Percentiles rank a stretch among this genome's conserved stretches.
These are phyloP conservation scores for Drosophila bocqueti DNA, from an alignment of 1,140 invertebrate genomes.

Conservation along the genomic window DNA sequence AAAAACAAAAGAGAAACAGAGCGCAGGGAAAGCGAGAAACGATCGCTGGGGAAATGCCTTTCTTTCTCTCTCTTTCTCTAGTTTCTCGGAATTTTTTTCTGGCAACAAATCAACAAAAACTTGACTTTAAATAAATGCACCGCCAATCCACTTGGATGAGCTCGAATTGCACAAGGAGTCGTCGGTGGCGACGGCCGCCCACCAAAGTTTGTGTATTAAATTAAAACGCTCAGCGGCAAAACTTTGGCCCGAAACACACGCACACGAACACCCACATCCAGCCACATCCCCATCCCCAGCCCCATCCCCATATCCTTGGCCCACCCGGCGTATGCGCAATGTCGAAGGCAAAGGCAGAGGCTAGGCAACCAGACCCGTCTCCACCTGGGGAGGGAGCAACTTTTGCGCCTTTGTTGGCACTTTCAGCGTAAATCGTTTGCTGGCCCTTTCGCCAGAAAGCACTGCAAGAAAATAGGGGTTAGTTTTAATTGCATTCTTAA, in stretches of 20 bases:
- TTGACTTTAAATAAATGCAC: slow-evolving; percentile 79
- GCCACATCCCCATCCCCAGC: neutral
- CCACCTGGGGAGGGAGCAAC: slow-evolving; percentile 31
- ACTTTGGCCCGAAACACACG: slow-evolving; percentile 48
- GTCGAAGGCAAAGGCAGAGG: slow-evolving; percentile 8
- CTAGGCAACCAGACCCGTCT: slow-evolving; percentile 20
- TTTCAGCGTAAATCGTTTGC: slow-evolving; percentile 76
- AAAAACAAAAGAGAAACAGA: neutral
- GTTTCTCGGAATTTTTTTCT: neutral
- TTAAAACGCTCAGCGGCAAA: slow-evolving; percentile 74
- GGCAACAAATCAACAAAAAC: slow-evolving; percentile 70
- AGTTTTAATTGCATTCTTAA: too few relatives aligned
- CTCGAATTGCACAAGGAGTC: slow-evolving; percentile 39
- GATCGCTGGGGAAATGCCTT: slow-evolving; percentile 41
- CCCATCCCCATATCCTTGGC: slow-evolving; percentile 1
- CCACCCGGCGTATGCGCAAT: slow-evolving; percentile 63
- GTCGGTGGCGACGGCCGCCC: slow-evolving; percentile 36
- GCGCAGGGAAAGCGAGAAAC: slow-evolving; percentile 6
- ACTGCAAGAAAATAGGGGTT: neutral
- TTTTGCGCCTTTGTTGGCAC: slow-evolving; percentile 70
- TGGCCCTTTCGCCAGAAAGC: neutral
- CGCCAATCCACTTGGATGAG: slow-evolving; percentile 62
- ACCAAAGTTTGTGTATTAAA: slow-evolving; percentile 79
- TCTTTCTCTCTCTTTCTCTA: neutral
- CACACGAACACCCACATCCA: neutral